phyloP scores from a whole-genome alignment of 1,140 invertebrate species.

The Apis cerana region DNA sequence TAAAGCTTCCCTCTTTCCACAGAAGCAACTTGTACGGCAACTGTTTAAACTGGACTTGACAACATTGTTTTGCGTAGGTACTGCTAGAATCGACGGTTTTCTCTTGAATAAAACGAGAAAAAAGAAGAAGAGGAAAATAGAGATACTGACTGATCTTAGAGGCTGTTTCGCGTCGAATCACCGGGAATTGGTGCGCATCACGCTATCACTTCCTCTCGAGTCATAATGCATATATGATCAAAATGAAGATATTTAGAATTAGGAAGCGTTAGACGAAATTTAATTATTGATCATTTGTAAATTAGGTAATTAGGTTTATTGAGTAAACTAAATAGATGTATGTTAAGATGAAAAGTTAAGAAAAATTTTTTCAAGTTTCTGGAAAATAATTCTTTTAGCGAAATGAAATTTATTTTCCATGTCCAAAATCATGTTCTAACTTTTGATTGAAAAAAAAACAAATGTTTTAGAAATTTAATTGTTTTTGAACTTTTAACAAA shows the following conservation, averaged over 20 bases:
- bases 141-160: background rate
- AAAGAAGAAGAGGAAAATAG: background rate
- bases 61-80: constrained; percentile 24
- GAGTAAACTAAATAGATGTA: too few relatives aligned
- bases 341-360: too few relatives aligned
- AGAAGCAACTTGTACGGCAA: background rate
- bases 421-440: background rate
- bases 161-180: background rate
- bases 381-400: too few relatives aligned
- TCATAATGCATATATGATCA: background rate
- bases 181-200: background rate
- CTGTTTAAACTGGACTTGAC: constrained; percentile 40
- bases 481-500: background rate
- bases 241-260: background rate
- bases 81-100: background rate
- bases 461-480: background rate
- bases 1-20: constrained; percentile 47
- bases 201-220: background rate
- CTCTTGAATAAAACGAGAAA: background rate
- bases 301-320: too few relatives aligned
- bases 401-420: too few relatives aligned
- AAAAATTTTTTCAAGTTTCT: too few relatives aligned
- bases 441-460: background rate
- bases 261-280: background rate
- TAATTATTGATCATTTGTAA: background rate